Base-by-base conservation (phyloP, 2,113 vertebrate genomes). In the Colaptes auratus region DNA sequence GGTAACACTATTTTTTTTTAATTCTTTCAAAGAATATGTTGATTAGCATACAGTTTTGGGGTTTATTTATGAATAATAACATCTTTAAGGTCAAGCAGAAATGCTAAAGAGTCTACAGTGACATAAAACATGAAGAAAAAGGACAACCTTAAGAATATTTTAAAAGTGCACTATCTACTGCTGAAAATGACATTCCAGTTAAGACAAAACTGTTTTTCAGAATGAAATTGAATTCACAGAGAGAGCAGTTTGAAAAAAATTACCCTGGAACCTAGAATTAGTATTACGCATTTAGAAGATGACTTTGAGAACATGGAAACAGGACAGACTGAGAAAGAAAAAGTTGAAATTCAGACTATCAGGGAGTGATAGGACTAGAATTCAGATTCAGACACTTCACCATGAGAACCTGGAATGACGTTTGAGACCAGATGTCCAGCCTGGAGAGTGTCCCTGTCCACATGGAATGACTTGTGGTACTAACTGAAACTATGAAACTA, bases 11-110 rank as follows among this genome's bases (percentile, higher is more conserved):
- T 63, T 24, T 33, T 82, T 20, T 55, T 2, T 39, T 39, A 10
- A 31, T 65, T 78, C 55, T 76, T 89, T 76, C 72, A 79, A 85
- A 69, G 5, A 78, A 66, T 44, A 21, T 46, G 28, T 61, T 5
- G 48, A 86, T 81, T 82, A 92, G 84, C 33, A 77, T 7, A 42
- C 4, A 74, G 16, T 33, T 77, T 88, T 67, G 27, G 0, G 4
- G 67, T 89, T 74, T 12, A 70, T 35, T 83, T 89, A 67, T 80
- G 56, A 82, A 79, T 59, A 28, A 12, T 63, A 79, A 84, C 52
- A 78, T 64, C 19, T 77, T 85, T 82, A 94, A 88, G 59, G 61
- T 72, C 24, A 88, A 64, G 8, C 91, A 89, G 60, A 94, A 90
- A 86, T 50, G 69, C 35, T 92, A 82, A 78, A 44, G 48, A 93